Conservation (phyloP, 1,140 invertebrate species). For the Helicoverpa armigera region DNA sequence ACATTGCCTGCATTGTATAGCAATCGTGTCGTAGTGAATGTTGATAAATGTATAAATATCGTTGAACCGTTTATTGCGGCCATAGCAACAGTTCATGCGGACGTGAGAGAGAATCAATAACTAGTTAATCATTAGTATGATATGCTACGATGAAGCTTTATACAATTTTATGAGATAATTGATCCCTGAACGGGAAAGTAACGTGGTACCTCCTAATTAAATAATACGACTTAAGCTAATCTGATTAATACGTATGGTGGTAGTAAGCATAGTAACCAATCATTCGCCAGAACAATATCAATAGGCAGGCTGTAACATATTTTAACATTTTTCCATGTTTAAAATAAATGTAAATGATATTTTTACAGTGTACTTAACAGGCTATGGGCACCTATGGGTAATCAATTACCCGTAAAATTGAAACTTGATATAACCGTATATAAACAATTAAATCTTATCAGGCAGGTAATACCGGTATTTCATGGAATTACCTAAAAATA, state of each 20-base stretch:
- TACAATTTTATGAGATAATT: too few relatives aligned
- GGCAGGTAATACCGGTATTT: background rate
- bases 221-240: too few relatives aligned
- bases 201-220: too few relatives aligned
- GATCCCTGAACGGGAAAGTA: too few relatives aligned
- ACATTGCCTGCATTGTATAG: background rate
- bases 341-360: background rate
- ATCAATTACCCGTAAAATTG: conserved; percentile 26
- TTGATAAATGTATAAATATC: background rate
- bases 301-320: background rate
- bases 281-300: too few relatives aligned
- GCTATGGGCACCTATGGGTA: background rate
- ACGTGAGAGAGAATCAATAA: too few relatives aligned
- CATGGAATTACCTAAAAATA: background rate
- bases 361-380: background rate
- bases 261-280: too few relatives aligned
- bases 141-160: too few relatives aligned
- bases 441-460: conserved; percentile 35
- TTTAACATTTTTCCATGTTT: background rate
- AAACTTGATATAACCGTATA: background rate
- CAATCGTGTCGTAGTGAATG: background rate
- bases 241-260: too few relatives aligned
- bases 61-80: too few relatives aligned
- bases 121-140: too few relatives aligned
- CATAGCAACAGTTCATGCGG: too few relatives aligned